Evolutionary conservation across 2,888 invertebrate genomes (phyloP).

Genomic region (Acrocyrtus sp.): DNA sequence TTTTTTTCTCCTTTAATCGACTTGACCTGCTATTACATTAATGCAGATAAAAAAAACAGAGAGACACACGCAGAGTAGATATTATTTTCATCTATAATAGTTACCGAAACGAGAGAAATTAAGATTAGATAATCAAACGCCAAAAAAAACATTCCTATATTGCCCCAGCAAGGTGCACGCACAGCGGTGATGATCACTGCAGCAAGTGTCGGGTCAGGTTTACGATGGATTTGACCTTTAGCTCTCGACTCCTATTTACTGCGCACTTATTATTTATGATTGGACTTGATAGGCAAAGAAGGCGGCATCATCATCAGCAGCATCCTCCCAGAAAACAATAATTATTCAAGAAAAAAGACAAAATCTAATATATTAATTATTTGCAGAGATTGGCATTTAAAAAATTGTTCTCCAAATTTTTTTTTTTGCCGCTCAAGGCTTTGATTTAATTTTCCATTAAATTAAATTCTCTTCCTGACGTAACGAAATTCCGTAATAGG

Average conservation of each 20-base stretch:
- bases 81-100: too few species aligned
- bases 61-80: too few species aligned
- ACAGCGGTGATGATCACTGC: too few species aligned
- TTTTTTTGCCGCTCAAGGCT: not conserved
- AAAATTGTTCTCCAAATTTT: not conserved
- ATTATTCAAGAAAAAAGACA: too few species aligned
- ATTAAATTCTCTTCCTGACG: not conserved
- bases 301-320: too few species aligned
- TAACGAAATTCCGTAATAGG: not conserved
- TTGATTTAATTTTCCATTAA: constrained; percentile 33
- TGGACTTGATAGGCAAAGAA: not conserved
- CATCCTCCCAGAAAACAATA: too few species aligned
- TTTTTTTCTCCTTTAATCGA: not conserved
- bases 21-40: not conserved
- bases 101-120: too few species aligned
- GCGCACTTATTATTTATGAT: not conserved
- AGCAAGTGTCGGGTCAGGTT: constrained; percentile 20
- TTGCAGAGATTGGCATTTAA: not conserved
- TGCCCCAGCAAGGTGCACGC: not conserved
- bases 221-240: constrained; percentile 23
- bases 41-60: too few species aligned
- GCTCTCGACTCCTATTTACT: not conserved
- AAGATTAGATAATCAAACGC: not conserved
- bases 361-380: not conserved
- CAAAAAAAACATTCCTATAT: not conserved